Conservation (phyloP, 2,113 vertebrate species). For the Condylura cristata region DNA sequence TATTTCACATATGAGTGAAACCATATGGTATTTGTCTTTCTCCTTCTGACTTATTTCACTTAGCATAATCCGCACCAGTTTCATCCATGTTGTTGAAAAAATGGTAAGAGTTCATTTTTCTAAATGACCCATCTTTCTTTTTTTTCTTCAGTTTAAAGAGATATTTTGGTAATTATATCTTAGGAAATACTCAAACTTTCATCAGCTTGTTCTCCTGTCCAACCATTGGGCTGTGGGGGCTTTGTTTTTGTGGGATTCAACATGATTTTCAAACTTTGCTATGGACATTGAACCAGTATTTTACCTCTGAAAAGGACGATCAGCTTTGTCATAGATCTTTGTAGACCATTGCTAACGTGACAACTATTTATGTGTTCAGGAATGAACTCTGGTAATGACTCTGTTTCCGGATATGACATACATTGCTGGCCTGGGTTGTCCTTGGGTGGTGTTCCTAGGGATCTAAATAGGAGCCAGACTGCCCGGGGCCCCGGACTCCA, state of each 20-base stretch:
- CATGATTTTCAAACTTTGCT: conserved; percentile 20
- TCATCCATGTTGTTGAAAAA: too few species aligned
- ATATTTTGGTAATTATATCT: conserved; percentile 21
- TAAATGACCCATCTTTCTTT: too few species aligned
- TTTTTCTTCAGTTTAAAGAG: neutral
- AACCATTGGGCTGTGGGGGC: neutral
- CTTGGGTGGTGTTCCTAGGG: neutral
- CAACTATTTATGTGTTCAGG: neutral
- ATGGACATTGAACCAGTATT: conserved; percentile 24
- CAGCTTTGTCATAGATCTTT: neutral
- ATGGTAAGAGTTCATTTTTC: too few species aligned
- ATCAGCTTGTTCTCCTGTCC: neutral
- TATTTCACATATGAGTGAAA: too few species aligned
- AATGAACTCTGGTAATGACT: neutral
- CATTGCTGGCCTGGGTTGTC: neutral
- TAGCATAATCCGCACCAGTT: too few species aligned
- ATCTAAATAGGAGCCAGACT: neutral
- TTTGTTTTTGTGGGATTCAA: neutral
- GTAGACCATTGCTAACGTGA: neutral
- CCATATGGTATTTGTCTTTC: too few species aligned
- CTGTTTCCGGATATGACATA: conserved; percentile 13
- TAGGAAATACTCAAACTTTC: neutral
- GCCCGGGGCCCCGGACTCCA: neutral
- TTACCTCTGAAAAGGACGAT: neutral
- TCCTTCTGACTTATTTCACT: too few species aligned